Percentiles rank a stretch among this genome's conserved stretches.
Conservation (phyloP, 2,888 invertebrate species). For the Polydrusus cervinus region DNA sequence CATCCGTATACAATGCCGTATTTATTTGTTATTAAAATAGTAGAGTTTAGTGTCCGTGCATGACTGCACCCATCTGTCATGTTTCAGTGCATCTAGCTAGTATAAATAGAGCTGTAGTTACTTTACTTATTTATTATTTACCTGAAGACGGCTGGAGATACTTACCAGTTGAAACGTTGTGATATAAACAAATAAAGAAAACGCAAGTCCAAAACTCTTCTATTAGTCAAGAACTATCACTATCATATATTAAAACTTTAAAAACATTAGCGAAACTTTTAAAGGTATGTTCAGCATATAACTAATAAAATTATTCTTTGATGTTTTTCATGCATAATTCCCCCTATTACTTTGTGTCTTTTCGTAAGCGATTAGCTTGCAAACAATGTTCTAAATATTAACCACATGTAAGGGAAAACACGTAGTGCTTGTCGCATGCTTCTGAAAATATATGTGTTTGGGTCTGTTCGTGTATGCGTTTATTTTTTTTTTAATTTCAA, state of each 20-base stretch:
- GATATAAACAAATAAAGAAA: too few species aligned
- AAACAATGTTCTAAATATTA: constrained; percentile 14
- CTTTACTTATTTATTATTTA: too few species aligned
- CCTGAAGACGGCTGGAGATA: too few species aligned
- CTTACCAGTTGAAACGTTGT: too few species aligned
- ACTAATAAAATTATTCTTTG: constrained; percentile 14
- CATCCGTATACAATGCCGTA: too few species aligned
- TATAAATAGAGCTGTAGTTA: too few species aligned
- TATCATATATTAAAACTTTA: background rate
- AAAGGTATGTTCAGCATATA: background rate
- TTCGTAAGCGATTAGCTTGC: constrained; percentile 2
- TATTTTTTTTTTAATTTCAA: background rate
- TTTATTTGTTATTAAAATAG: too few species aligned
- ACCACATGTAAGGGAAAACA: constrained; percentile 12
- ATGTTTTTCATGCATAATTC: background rate
- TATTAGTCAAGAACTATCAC: too few species aligned
- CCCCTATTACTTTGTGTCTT: constrained; percentile 9
- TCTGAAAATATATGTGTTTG: background rate
- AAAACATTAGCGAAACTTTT: background rate
- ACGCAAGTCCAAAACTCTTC: too few species aligned
- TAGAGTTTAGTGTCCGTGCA: too few species aligned
- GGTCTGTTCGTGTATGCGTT: background rate
- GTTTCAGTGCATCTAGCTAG: too few species aligned
- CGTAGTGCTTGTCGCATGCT: background rate
- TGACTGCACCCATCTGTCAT: too few species aligned